phyloP scores from a whole-genome alignment of 2,888 invertebrate genomes.

The Lottia scabra region DNA sequence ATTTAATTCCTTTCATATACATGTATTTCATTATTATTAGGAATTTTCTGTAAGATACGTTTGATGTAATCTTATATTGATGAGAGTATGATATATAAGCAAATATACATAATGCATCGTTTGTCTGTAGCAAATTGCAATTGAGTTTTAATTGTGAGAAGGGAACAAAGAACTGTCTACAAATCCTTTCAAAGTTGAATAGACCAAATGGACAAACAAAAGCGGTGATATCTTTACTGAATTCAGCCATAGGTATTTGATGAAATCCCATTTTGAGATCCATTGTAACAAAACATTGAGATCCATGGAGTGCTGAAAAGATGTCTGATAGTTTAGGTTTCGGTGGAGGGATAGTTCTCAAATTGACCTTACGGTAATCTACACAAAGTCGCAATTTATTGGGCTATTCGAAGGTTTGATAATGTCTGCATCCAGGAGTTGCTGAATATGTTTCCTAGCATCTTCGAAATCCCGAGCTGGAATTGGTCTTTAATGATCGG shows the following conservation, averaged over 20 bases:
- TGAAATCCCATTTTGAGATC: slow-evolving; percentile 12
- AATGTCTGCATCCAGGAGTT: neutral
- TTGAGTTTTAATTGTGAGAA: too few species aligned
- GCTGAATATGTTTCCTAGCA: neutral
- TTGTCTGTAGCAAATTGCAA: too few species aligned
- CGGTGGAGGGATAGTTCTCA: neutral
- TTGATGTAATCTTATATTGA: too few species aligned
- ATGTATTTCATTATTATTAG: too few species aligned
- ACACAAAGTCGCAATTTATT: slow-evolving; percentile 7
- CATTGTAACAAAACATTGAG: neutral
- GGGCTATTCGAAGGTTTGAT: slow-evolving; percentile 10
- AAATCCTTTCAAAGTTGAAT: slow-evolving; percentile 11
- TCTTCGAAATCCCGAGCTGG: slow-evolving; percentile 11
- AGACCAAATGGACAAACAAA: slow-evolving; percentile 8
- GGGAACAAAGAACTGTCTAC: too few species aligned
- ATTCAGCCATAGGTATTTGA: slow-evolving; percentile 13
- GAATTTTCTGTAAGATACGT: too few species aligned
- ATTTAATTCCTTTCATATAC: too few species aligned
- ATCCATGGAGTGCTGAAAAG: slow-evolving; percentile 8
- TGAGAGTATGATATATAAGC: too few species aligned
- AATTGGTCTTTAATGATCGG: slow-evolving; percentile 5
- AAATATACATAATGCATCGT: too few species aligned
- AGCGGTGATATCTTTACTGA: slow-evolving; percentile 9
- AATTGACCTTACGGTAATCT: slow-evolving; percentile 10
- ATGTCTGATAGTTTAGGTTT: slow-evolving; percentile 10